Conservation (phyloP, 2,797 vertebrate genomes). For the Acrocephalus scirpaceus region DNA sequence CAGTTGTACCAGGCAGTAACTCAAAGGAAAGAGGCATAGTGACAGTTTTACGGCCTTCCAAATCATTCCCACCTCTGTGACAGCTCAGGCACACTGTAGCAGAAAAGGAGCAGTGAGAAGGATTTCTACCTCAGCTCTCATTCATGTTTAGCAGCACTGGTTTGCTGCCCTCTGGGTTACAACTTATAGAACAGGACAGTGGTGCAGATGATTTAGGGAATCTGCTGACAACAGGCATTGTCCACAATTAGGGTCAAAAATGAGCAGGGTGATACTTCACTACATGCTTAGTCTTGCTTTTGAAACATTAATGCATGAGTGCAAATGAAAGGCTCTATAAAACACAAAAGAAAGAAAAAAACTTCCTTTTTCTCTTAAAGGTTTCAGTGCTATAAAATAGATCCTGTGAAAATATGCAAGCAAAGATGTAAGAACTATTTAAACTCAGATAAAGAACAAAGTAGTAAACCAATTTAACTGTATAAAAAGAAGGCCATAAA, state of each 20-base stretch:
- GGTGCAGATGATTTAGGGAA: background rate
- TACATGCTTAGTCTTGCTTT: background rate
- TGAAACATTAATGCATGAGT: background rate
- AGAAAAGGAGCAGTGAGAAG: background rate
- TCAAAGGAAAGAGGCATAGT: background rate
- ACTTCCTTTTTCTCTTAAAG: background rate
- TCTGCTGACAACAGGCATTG: fast-evolving
- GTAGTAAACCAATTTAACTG: conserved; percentile 36
- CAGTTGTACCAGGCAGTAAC: background rate
- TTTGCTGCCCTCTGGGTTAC: background rate
- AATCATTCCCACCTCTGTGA: background rate
- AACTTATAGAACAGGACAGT: background rate
- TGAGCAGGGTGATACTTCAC: background rate
- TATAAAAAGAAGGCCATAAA: conserved; percentile 12
- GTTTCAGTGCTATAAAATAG: background rate
- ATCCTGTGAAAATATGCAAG: conserved; percentile 6
- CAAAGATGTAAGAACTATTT: conserved; percentile 12
- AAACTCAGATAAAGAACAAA: conserved; percentile 38
- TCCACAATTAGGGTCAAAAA: background rate
- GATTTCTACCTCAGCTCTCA: background rate
- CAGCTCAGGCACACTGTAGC: background rate
- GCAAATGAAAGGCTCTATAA: background rate
- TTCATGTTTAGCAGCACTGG: background rate
- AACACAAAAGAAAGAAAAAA: background rate
- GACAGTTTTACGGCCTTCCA: background rate